A percentile compares a stretch with the other conserved stretches of the same genome.
These are phyloP conservation scores for Thereva nobilitata DNA, from an alignment of 2,888 invertebrate species.

Conservation along the genomic window DNA sequence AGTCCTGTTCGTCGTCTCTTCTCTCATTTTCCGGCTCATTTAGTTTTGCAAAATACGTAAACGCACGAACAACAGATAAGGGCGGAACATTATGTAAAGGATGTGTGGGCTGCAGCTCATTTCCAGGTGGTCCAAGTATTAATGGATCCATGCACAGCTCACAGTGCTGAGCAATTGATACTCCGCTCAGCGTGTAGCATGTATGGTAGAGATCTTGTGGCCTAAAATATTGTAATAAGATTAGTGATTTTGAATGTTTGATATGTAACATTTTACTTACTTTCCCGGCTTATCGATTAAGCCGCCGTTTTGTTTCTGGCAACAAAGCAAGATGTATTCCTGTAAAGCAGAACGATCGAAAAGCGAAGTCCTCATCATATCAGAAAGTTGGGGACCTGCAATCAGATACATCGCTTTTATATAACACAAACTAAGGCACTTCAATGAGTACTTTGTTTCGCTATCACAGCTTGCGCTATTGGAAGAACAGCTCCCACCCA, in stretches of 20 bases:
- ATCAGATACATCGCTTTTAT: conserved; percentile 35
- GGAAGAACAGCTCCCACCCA: conserved; percentile 97
- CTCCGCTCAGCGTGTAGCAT: conserved; percentile 92
- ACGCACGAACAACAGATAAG: conserved; percentile 63
- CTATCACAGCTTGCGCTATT: conserved; percentile 76
- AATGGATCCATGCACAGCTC: conserved; percentile 58
- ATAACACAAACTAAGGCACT: background rate
- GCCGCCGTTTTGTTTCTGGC: conserved; percentile 86
- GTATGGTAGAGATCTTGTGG: conserved; percentile 94
- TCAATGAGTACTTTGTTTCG: conserved; percentile 56
- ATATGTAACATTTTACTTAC: conserved; percentile 63
- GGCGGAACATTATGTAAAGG: conserved; percentile 83
- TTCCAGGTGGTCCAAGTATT: conserved; percentile 68
- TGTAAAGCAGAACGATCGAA: conserved; percentile 89
- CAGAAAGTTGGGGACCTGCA: conserved; percentile 35
- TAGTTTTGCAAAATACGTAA: conserved; percentile 56
- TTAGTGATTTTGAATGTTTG: background rate
- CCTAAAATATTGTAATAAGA: conserved; percentile 60
- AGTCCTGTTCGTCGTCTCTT: background rate
- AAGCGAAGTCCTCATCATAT: conserved; percentile 56
- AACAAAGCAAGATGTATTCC: conserved; percentile 92
- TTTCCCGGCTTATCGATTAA: conserved; percentile 96
- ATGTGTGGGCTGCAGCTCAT: conserved; percentile 76
- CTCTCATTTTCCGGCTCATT: background rate
- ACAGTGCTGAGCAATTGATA: conserved; percentile 87